Evolutionary conservation across 2,888 invertebrate genomes (phyloP).

Genomic region (Capitulum mitella): DNA sequence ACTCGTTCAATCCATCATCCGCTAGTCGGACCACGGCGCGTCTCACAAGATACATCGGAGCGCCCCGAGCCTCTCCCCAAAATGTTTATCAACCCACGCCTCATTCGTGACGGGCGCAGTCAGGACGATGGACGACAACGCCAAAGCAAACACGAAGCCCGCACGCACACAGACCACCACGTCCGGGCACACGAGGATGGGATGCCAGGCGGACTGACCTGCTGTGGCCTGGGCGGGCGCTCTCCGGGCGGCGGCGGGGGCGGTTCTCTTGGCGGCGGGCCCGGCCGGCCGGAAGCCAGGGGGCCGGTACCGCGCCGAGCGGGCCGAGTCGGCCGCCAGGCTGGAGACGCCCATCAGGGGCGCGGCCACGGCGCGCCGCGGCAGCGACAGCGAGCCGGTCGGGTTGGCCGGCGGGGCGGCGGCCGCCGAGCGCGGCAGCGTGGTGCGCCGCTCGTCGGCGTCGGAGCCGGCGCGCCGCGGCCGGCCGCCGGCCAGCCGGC

Average conservation of each 20-base stretch:
- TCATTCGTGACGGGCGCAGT: too few species aligned
- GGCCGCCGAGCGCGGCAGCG: conserved; percentile 33
- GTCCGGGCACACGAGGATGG: not conserved
- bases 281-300: not conserved
- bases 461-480: too few species aligned
- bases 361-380: conserved; percentile 25
- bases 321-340: conserved; percentile 16
- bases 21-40: too few species aligned
- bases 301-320: conserved; percentile 16
- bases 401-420: conserved; percentile 30
- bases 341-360: conserved; percentile 33
- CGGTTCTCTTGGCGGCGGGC: not conserved
- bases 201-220: not conserved
- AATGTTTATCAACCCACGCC: too few species aligned
- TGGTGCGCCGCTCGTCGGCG: conserved; percentile 28
- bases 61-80: too few species aligned
- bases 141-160: too few species aligned
- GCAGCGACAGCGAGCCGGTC: conserved; percentile 30
- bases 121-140: too few species aligned
- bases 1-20: too few species aligned
- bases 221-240: not conserved
- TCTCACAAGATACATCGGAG: too few species aligned
- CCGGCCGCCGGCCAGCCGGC: not conserved
- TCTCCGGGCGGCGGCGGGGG: not conserved
- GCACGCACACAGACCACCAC: too few species aligned